Conservation (phyloP, 2,113 vertebrate species). For the Oncorhynchus gorbuscha region DNA sequence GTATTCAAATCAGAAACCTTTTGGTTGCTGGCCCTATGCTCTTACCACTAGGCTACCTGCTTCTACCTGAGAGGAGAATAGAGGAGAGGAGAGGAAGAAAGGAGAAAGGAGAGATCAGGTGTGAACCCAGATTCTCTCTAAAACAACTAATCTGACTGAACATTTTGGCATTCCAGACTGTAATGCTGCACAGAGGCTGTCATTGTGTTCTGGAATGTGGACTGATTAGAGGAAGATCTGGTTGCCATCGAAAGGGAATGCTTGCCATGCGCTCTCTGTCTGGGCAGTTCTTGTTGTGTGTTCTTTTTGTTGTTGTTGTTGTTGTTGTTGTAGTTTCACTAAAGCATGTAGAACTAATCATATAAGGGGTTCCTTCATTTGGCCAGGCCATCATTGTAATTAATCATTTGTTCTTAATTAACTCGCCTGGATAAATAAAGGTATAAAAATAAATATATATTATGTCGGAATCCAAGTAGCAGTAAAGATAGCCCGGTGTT, state of each 20-base stretch:
- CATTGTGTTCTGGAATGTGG: constrained; percentile 33
- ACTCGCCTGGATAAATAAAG: too few species aligned
- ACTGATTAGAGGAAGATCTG: constrained; percentile 24
- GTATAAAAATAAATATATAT: too few species aligned
- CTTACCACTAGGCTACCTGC: too few species aligned
- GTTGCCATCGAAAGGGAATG: constrained; percentile 8
- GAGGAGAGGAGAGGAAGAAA: neutral
- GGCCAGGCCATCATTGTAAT: too few species aligned
- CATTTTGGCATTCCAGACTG: constrained; percentile 24
- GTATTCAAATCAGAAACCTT: too few species aligned
- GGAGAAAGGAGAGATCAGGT: neutral
- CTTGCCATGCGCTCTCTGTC: constrained; percentile 26
- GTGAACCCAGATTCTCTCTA: neutral
- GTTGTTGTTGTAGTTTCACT: constrained; percentile 11
- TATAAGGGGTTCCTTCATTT: neutral
- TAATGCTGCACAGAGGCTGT: constrained; percentile 29
- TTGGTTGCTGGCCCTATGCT: too few species aligned
- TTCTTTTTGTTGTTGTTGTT: constrained; percentile 11
- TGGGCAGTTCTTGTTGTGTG: constrained; percentile 1
- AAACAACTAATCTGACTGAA: constrained; percentile 36
- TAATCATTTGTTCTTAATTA: too few species aligned
- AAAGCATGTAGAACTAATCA: neutral
- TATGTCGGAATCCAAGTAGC: too few species aligned
- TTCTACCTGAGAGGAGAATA: too few species aligned
- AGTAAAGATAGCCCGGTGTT: neutral